phyloP scores from a whole-genome alignment of 2,888 invertebrate species.

The Platycheirus albimanus region DNA sequence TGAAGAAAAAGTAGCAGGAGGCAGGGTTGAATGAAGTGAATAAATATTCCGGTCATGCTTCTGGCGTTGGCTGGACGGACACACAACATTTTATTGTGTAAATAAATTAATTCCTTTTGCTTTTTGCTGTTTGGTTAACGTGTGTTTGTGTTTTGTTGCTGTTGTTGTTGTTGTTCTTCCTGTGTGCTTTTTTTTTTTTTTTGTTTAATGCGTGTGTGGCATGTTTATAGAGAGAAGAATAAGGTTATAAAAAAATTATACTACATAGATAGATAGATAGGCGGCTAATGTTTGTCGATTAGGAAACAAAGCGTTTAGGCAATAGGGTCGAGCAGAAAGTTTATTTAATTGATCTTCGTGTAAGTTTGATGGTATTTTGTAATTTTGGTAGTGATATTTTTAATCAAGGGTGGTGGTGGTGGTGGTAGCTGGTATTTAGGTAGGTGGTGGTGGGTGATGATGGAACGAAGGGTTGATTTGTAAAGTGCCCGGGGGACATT shows the following conservation, averaged over 20 bases:
- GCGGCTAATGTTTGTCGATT: slow-evolving; percentile 71
- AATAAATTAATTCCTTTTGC: slow-evolving; percentile 69
- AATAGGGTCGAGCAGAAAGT: slow-evolving; percentile 60
- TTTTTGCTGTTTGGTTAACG: slow-evolving; percentile 19
- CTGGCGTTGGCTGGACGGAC: slow-evolving; percentile 51
- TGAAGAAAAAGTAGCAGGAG: background rate
- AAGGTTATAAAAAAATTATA: slow-evolving; percentile 55
- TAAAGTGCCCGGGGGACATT: too few species aligned
- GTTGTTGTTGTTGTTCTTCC: slow-evolving; percentile 18
- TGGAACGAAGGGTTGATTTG: too few species aligned
- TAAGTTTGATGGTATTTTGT: slow-evolving; percentile 19
- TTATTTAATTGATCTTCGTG: slow-evolving; percentile 68
- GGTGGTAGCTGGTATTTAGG: too few species aligned
- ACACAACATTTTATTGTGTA: slow-evolving; percentile 68
- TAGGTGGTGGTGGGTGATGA: too few species aligned
- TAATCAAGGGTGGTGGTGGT: slow-evolving; percentile 15
- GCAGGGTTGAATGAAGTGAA: slow-evolving; percentile 3
- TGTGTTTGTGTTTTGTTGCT: slow-evolving; percentile 19
- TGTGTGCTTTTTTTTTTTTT: slow-evolving; percentile 7
- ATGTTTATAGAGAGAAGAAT: slow-evolving; percentile 45
- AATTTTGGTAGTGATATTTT: slow-evolving; percentile 4
- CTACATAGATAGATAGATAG: slow-evolving; percentile 44
- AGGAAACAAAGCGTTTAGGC: slow-evolving; percentile 70
- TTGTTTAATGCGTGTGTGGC: slow-evolving; percentile 63
- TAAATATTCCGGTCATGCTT: slow-evolving; percentile 68